Evolutionary conservation across 2,113 vertebrate species (phyloP), one percentile per base, ranked within the genome.

Genomic region (Meriones unguiculatus): DNA sequence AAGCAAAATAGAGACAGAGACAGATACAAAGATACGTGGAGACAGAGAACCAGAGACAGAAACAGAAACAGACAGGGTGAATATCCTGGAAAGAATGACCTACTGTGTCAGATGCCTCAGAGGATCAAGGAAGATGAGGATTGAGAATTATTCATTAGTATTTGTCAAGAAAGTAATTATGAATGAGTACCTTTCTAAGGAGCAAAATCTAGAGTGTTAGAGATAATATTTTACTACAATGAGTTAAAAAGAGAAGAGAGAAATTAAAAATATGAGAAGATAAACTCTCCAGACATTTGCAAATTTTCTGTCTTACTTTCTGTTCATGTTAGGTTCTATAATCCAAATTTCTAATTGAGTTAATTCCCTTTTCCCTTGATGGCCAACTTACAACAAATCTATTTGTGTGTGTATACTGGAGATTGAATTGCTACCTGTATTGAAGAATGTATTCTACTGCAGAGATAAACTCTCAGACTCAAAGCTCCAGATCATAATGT

Each of bases 351-450:
- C 82, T 64, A 92, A 78, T 50, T 57, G 35, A 6, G 80, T 76
- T 95, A 93, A 70, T 81, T 89, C 28, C 50, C n/a, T 85, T 82
- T 91, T 80, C 30, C 65, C 46, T 76, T 75, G 64, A 59, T 80
- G 75, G 38, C 7, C 2, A 30, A 90, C 32, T 46, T 69, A 5
- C 32, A 8, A 38, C 13, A 86, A 20, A 13, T 57, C 32, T 50
- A 22, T 50, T 41, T 57, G 5, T 35, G 1, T 90, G 2, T 89
- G 8, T 75, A 57, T 12, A 2, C 25, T 89, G 70, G 6, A 46
- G 15, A 52, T 28, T 32, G 14, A 86, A 14, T 18, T 54, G 9
- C 22, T 28, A 11, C 41, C 17, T 3, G 14, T 32, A 25, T 35
- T 6, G 14, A 78, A 78, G 46, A 25, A 10, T 20, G 41, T 2